Evolutionary conservation across 2,797 vertebrate species (phyloP), one percentile per base, ranked within the genome.

Genomic region (Zalophus californianus): DNA sequence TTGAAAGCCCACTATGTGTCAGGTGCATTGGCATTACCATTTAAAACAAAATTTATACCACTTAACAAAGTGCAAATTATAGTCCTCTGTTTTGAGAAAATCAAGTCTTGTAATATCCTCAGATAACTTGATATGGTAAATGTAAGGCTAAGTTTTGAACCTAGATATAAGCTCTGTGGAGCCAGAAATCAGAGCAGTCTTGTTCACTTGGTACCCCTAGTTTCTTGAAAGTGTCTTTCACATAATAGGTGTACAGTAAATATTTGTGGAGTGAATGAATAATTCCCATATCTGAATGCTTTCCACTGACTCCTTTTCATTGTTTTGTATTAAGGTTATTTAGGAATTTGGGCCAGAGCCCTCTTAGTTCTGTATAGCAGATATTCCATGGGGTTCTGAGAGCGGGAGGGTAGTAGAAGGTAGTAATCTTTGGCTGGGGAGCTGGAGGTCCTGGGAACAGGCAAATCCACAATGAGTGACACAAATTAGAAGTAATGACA

Each of bases 271-370:
- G 2, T 27, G 35, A 83, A 58, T 56, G 25, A 84, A 78, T 54
- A 50, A 84, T 72, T 77, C 7, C 16, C 14, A 18, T 82, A 48
- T 73, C 48, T 72, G n/a, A 80, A 54, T 72, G 9, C 11, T 91
- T 91, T 89, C 13, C 4, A 41, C 15, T 66, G 38, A 32, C 20
- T 92, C 44, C 50, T 80, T 68, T 66, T 60, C 29, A 80, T 52
- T 35, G 92, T 87, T 96, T 94, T 52, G 3, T 78, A 23, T 73
- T 83, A 80, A 79, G 32, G 68, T 94, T 88, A 50, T 56, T 90
- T 86, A 64, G 94, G 52, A 87, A 25, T 72, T 80, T 94, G 84
- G 79, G 32, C 38, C 12, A 7, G 32, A 29, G 23, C 11, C 20
- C 54, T 92, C n/a, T 56, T 72, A 5, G 25, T 27, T 75, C 35